These are phyloP conservation scores for Sander vitreus DNA, from an alignment of 2,113 vertebrate species.

Conservation along the genomic window DNA sequence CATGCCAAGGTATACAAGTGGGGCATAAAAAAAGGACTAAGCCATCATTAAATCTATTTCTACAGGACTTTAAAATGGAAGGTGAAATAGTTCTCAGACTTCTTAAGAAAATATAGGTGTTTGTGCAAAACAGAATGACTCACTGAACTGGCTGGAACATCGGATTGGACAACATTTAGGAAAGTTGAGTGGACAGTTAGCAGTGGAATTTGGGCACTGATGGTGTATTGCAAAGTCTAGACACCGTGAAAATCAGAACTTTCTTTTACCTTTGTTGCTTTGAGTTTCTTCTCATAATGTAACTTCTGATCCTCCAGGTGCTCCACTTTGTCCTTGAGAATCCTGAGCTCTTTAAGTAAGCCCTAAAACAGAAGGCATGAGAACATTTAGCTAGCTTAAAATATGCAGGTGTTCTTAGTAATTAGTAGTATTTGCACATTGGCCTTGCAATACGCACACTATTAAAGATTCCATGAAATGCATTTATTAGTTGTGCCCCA, in stretches of 20 bases:
- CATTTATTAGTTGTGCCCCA: constrained; percentile 20
- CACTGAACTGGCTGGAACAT: constrained; percentile 64
- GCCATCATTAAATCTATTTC: constrained; percentile 61
- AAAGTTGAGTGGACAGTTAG: constrained; percentile 71
- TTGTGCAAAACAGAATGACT: constrained; percentile 64
- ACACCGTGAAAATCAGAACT: constrained; percentile 8
- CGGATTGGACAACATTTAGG: constrained; percentile 67
- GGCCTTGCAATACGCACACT: constrained; percentile 9
- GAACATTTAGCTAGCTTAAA: neutral
- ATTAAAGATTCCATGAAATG: constrained; percentile 1
- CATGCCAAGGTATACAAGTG: constrained; percentile 25
- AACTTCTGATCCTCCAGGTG: constrained; percentile 94
- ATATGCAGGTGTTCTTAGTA: neutral
- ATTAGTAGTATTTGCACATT: neutral
- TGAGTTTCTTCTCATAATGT: constrained; percentile 94
- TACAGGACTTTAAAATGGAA: constrained; percentile 23
- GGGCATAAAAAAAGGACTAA: constrained; percentile 14
- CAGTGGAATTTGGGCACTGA: constrained; percentile 55
- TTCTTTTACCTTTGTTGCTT: constrained; percentile 92
- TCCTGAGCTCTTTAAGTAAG: constrained; percentile 90
- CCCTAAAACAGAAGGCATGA: constrained; percentile 77
- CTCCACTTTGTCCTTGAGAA: constrained; percentile 94
- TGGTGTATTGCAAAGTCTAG: constrained; percentile 35
- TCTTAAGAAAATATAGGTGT: constrained; percentile 59
- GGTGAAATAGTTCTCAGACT: constrained; percentile 18